A percentile compares a stretch with the other conserved stretches of the same genome.
Evolutionary conservation across 2,888 invertebrate genomes (phyloP).

Genomic region (Pyrochroa serraticornis): DNA sequence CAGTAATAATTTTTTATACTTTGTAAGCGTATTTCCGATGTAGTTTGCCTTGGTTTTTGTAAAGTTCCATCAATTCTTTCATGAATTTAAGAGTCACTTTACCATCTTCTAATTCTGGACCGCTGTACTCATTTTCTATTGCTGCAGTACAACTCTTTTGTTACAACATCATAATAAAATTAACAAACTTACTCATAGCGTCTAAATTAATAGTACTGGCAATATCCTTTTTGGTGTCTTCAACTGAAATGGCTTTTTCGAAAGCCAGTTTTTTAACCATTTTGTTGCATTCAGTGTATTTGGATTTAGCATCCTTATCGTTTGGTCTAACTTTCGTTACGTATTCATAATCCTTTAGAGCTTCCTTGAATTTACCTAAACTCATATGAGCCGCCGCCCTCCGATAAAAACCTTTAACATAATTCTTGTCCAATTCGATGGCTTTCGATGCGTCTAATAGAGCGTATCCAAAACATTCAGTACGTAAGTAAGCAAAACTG

Average conservation of each 20-base stretch:
- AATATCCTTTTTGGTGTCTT: slow-evolving; percentile 84
- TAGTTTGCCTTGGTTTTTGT: slow-evolving; percentile 88
- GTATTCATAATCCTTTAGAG: slow-evolving; percentile 95
- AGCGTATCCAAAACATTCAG: slow-evolving; percentile 95
- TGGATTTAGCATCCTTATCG: slow-evolving; percentile 92
- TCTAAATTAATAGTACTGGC: slow-evolving; percentile 90
- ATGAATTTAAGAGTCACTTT: slow-evolving; percentile 90
- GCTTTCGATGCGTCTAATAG: slow-evolving; percentile 90
- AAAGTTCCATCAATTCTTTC: slow-evolving; percentile 86
- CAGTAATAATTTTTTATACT: slow-evolving; percentile 60
- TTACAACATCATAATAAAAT: background rate
- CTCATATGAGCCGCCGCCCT: slow-evolving; percentile 98
- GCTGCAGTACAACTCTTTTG: slow-evolving; percentile 62
- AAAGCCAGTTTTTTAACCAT: slow-evolving; percentile 94
- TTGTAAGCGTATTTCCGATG: slow-evolving; percentile 98
- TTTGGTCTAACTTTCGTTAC: slow-evolving; percentile 91
- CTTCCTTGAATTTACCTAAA: slow-evolving; percentile 95
- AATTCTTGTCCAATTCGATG: slow-evolving; percentile 85
- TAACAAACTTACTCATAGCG: slow-evolving; percentile 76
- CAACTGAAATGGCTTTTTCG: slow-evolving; percentile 94
- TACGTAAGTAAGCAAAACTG: slow-evolving; percentile 91
- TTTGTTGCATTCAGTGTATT: slow-evolving; percentile 93
- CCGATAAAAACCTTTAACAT: slow-evolving; percentile 96
- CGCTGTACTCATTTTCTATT: slow-evolving; percentile 93
- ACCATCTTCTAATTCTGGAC: slow-evolving; percentile 86